These are phyloP conservation scores for Pachydiplax longipennis DNA, from an alignment of 2,888 invertebrate species.

Conservation along the genomic window DNA sequence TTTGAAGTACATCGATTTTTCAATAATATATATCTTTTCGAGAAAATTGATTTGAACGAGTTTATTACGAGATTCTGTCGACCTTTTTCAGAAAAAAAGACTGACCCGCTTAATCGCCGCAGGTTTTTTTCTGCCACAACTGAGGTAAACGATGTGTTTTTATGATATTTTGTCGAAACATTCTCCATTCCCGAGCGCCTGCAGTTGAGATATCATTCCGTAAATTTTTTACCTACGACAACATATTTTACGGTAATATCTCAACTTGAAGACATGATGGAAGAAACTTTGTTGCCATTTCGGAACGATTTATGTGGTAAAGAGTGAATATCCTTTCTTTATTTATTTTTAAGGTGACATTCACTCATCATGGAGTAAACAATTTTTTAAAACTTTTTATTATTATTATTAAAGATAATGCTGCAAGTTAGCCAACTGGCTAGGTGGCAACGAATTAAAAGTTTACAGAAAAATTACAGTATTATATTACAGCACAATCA, in stretches of 20 bases:
- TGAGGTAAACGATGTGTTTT: neutral
- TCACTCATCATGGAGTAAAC: too few species aligned
- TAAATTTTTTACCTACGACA: neutral
- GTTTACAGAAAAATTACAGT: too few species aligned
- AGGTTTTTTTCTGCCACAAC: neutral
- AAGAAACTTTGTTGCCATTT: too few species aligned
- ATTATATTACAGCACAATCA: too few species aligned
- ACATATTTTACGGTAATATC: neutral
- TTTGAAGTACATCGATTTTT: neutral
- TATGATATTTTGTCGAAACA: neutral
- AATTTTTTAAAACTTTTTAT: too few species aligned
- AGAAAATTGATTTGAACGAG: neutral
- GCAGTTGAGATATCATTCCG: neutral
- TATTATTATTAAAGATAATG: too few species aligned
- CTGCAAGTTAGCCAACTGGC: too few species aligned
- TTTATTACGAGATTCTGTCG: neutral
- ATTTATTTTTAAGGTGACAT: too few species aligned
- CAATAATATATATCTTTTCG: neutral
- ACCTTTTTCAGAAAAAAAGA: neutral
- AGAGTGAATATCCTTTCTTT: too few species aligned
- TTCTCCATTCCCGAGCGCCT: neutral
- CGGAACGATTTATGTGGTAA: too few species aligned
- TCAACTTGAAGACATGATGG: neutral
- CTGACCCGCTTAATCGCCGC: neutral
- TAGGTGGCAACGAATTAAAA: too few species aligned